Conservation (phyloP, 2,797 vertebrate genomes). For the Epinephelus coioides region DNA sequence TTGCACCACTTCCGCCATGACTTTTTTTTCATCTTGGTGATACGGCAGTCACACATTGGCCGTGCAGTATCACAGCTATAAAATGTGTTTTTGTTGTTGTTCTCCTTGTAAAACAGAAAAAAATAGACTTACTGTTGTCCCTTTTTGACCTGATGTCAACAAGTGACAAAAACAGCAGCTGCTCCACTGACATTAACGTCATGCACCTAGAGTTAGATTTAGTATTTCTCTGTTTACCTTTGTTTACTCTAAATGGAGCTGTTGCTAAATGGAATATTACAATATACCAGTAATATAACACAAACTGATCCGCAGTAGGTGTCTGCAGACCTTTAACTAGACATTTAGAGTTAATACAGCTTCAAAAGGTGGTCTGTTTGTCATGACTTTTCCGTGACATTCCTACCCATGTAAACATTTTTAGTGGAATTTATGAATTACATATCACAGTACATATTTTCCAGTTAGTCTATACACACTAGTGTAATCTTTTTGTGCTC, state of each 20-base stretch:
- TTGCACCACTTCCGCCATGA: conserved; percentile 24
- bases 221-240: neutral
- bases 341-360: neutral
- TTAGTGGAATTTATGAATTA: neutral
- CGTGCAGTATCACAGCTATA: neutral
- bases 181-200: neutral
- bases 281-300: neutral
- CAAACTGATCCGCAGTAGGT: neutral
- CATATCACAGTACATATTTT: neutral
- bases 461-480: neutral
- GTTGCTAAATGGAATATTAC: neutral
- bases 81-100: conserved; percentile 15
- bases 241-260: neutral
- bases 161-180: neutral
- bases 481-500: neutral
- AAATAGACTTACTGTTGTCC: neutral
- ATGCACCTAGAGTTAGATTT: neutral
- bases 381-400: neutral
- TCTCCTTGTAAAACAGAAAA: neutral
- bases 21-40: conserved; percentile 9
- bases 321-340: neutral
- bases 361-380: neutral
- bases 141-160: neutral
- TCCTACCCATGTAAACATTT: neutral
- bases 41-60: conserved; percentile 18